These are phyloP conservation scores for Choristoneura fumiferana DNA, from an alignment of 1,140 invertebrate species.

Conservation along the genomic window DNA sequence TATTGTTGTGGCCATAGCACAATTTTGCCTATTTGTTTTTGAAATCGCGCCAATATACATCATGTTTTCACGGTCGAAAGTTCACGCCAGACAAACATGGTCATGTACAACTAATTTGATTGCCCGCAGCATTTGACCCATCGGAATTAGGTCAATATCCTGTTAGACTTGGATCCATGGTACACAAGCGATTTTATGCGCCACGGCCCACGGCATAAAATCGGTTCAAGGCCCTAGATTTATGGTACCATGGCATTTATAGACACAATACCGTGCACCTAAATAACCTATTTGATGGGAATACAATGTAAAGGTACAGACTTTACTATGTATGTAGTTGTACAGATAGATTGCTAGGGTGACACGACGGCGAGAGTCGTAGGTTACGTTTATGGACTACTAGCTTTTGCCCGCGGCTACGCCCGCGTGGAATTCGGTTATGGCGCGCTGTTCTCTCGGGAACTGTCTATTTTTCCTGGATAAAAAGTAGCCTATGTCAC, in stretches of 20 bases:
- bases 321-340: background rate
- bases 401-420: too few species aligned
- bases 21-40: too few species aligned
- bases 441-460: too few species aligned
- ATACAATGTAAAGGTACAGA: conserved; percentile 12
- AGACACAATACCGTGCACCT: conserved; percentile 40
- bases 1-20: too few species aligned
- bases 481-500: too few species aligned
- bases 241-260: conserved; percentile 65
- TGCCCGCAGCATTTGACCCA: conserved; percentile 46
- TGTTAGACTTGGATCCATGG: conserved; percentile 32
- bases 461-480: too few species aligned
- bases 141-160: conserved; percentile 61
- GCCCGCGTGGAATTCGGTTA: too few species aligned
- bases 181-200: conserved; percentile 10
- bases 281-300: conserved; percentile 15
- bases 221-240: conserved; percentile 53
- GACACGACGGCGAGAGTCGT: too few species aligned
- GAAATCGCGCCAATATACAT: too few species aligned
- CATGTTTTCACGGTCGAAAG: conserved; percentile 4
- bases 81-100: conserved; percentile 1
- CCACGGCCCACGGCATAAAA: conserved; percentile 35
- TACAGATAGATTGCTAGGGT: too few species aligned
- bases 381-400: too few species aligned
- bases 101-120: conserved; percentile 4